These are phyloP conservation scores for Xylota sylvarum DNA, from an alignment of 2,888 invertebrate species.

Conservation along the genomic window DNA sequence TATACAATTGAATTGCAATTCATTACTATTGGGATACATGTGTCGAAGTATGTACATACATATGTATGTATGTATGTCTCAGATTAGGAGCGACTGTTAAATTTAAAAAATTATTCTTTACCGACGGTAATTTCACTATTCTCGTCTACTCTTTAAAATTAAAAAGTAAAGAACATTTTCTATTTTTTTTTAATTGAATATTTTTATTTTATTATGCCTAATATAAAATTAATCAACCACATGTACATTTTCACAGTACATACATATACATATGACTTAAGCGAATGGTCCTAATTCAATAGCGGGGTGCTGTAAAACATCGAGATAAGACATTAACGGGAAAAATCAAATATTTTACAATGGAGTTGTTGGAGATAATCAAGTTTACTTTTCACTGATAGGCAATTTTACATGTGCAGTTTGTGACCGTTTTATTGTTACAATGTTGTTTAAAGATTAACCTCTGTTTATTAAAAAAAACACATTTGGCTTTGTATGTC, in stretches of 20 bases:
- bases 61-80: no score
- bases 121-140: not conserved
- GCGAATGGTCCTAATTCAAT: conserved; percentile 52
- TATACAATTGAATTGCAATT: no score
- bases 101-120: not conserved
- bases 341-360: conserved; percentile 64
- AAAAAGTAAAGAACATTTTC: not conserved
- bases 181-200: not conserved
- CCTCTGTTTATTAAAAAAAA: conserved; percentile 50
- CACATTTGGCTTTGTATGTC: conserved; percentile 24
- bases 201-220: not conserved
- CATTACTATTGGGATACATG: no score
- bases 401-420: conserved; percentile 52
- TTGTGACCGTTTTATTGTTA: conserved; percentile 54
- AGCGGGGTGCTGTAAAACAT: conserved; percentile 49
- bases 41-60: not conserved
- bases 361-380: conserved; percentile 47
- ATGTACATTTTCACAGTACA: conserved; percentile 22
- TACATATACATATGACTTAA: conserved; percentile 13
- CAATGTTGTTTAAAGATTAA: conserved; percentile 56
- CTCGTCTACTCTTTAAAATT: not conserved
- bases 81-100: no score
- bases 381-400: conserved; percentile 68
- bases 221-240: conserved; percentile 34
- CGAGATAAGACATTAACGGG: conserved; percentile 52